Conservation (phyloP, 1,140 invertebrate genomes). For the Paraescarpia echinospica region DNA sequence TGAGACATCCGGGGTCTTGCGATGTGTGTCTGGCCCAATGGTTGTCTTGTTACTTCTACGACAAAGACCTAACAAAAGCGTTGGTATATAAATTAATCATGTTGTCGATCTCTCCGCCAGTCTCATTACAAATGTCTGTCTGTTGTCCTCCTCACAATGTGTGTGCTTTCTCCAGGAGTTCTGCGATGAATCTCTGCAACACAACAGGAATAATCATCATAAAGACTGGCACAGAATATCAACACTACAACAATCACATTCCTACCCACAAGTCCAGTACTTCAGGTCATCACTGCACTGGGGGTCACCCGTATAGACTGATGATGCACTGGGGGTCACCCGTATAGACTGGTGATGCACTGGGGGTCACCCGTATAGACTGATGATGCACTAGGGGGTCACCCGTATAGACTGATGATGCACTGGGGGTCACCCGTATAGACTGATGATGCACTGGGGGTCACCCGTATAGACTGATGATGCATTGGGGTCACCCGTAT, state of each 20-base stretch:
- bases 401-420: too few relatives aligned
- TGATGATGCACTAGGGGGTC: too few relatives aligned
- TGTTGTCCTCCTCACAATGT: background rate
- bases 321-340: too few relatives aligned
- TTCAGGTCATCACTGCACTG: too few relatives aligned
- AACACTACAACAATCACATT: background rate
- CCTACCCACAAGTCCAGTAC: too few relatives aligned
- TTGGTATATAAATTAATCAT: background rate
- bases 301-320: too few relatives aligned
- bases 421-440: too few relatives aligned
- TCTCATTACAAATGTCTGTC: background rate
- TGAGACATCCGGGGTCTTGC: background rate
- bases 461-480: too few relatives aligned
- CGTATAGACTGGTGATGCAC: too few relatives aligned
- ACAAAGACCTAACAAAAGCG: background rate
- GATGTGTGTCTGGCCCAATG: background rate
- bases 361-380: too few relatives aligned
- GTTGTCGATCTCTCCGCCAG: background rate
- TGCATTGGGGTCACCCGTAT: too few relatives aligned
- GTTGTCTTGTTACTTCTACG: background rate
- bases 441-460: too few relatives aligned
- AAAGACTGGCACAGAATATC: background rate
- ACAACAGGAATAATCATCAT: background rate
- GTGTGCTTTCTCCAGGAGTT: background rate
- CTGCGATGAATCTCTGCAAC: background rate